These are phyloP conservation scores for Drosophila orosa DNA, from an alignment of 1,140 invertebrate species.

Conservation along the genomic window DNA sequence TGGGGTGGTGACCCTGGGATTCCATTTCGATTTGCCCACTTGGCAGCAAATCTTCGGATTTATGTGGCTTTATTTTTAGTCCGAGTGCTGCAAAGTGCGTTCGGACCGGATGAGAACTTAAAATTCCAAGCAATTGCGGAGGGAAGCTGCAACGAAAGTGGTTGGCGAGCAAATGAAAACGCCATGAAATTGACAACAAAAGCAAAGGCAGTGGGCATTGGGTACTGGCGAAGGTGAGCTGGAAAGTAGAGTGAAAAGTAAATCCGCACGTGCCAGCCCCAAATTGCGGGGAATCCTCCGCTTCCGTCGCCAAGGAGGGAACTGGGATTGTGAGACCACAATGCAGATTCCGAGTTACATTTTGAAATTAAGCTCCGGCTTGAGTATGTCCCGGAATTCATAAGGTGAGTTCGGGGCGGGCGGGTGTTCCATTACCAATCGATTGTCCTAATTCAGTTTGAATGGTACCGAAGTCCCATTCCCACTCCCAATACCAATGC, in stretches of 20 bases:
- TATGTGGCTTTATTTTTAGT: slow-evolving; percentile 66
- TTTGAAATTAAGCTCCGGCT: slow-evolving; percentile 39
- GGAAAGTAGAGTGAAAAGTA: slow-evolving; percentile 49
- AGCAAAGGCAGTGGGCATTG: slow-evolving; percentile 7
- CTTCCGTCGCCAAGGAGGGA: not conserved
- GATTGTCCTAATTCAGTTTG: slow-evolving; percentile 30
- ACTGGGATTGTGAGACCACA: slow-evolving; percentile 31
- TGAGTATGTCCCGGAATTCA: slow-evolving; percentile 13
- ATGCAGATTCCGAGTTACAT: slow-evolving; percentile 46
- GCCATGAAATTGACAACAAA: slow-evolving; percentile 56
- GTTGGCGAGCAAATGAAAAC: slow-evolving; percentile 41
- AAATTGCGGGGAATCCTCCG: slow-evolving; percentile 31
- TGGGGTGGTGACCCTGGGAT: slow-evolving; percentile 33
- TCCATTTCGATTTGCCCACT: slow-evolving; percentile 64
- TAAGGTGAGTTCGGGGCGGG: not conserved
- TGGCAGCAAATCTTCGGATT: slow-evolving; percentile 70
- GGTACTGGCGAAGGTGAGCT: slow-evolving; percentile 38
- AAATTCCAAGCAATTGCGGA: slow-evolving; percentile 43
- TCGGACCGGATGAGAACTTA: slow-evolving; percentile 27
- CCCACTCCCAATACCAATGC: not conserved
- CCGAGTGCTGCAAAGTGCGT: slow-evolving; percentile 49
- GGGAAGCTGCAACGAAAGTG: slow-evolving; percentile 34
- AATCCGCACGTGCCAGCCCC: slow-evolving; percentile 48
- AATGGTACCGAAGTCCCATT: not conserved
- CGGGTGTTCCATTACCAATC: slow-evolving; percentile 36